Evolutionary conservation across 2,113 vertebrate genomes (phyloP).

Genomic region (Suncus etruscus): DNA sequence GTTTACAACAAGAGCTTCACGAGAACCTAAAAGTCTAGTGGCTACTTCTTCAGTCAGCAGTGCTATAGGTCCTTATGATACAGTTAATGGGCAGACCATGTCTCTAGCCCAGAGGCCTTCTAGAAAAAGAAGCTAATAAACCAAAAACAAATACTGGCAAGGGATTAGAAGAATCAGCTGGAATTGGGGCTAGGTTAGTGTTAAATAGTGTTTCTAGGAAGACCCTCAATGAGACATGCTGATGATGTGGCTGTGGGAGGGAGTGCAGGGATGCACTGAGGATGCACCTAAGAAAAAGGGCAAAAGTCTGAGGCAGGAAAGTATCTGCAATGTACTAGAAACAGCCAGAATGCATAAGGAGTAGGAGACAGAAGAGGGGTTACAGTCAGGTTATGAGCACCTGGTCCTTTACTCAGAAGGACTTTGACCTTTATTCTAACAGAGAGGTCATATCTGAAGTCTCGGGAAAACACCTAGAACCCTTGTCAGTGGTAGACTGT

Average conservation of each 20-base stretch:
- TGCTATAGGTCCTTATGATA: no score
- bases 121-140: neutral
- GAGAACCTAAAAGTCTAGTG: no score
- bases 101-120: neutral
- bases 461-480: neutral
- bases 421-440: neutral
- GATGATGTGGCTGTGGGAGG: no score
- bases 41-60: no score
- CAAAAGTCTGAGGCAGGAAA: neutral
- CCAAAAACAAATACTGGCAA: neutral
- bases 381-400: neutral
- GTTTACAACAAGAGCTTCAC: no score
- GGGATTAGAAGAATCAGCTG: no score
- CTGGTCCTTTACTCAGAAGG: neutral
- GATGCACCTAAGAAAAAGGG: neutral
- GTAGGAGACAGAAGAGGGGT: neutral
- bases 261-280: neutral
- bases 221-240: no score
- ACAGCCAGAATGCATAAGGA: neutral
- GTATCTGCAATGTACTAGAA: constrained; percentile 15
- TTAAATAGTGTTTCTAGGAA: neutral
- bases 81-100: neutral
- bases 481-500: no score
- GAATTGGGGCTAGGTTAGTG: neutral
- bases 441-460: neutral